Conservation (phyloP, 2,113 vertebrate species). For the Prunella himalayana region DNA sequence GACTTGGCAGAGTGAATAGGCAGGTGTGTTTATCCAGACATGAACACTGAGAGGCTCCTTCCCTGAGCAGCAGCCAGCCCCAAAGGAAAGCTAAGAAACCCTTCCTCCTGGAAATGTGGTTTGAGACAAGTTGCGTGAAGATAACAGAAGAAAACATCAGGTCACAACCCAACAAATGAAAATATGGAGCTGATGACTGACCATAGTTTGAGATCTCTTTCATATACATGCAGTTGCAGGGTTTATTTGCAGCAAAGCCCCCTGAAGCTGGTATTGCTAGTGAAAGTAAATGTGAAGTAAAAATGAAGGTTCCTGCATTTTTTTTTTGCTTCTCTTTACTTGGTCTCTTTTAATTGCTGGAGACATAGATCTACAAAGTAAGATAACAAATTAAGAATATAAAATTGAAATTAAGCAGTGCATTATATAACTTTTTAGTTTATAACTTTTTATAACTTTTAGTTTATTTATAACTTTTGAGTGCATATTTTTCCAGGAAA, state of each 20-base stretch:
- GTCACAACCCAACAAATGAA: not conserved
- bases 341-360: not conserved
- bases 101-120: not conserved
- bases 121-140: not conserved
- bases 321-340: not conserved
- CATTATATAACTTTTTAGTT: not conserved
- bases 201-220: not conserved
- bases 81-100: not conserved
- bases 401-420: not conserved
- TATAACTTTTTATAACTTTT: no score
- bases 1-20: not conserved
- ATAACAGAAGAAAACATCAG: not conserved
- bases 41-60: rapidly evolving
- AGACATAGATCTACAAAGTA: not conserved
- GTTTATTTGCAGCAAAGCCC: not conserved
- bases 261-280: not conserved
- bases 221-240: rapidly evolving
- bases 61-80: not conserved
- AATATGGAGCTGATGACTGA: not conserved
- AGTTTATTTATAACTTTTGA: not conserved
- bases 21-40: not conserved
- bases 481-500: not conserved
- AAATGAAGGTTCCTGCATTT: not conserved
- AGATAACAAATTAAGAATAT: not conserved
- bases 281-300: not conserved